phyloP scores from a whole-genome alignment of 1,140 invertebrate genomes.

The Agrilus planipennis region DNA sequence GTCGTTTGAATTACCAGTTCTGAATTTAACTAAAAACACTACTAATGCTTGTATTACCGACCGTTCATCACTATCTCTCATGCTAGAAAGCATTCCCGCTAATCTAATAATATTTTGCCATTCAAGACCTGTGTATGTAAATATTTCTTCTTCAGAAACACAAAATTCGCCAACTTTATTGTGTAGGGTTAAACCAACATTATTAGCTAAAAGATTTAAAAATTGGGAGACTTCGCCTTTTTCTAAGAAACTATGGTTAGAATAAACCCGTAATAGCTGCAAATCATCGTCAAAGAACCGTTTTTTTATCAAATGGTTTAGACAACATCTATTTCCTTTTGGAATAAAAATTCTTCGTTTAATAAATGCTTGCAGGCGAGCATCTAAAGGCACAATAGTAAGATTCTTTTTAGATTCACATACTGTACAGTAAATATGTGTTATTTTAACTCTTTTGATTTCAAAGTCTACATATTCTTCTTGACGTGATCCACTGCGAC shows the following conservation, averaged over 20 bases:
- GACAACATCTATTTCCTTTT: constrained; percentile 2
- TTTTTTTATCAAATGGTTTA: constrained; percentile 1
- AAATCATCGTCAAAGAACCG: constrained; percentile 4
- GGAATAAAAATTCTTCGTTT: too few relatives aligned
- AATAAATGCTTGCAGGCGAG: constrained; percentile 2
- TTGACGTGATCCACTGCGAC: too few relatives aligned
- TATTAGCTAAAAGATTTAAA: constrained; percentile 5
- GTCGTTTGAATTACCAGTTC: neutral
- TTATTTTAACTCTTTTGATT: too few relatives aligned
- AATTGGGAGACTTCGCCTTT: too few relatives aligned
- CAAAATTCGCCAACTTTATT: constrained; percentile 5
- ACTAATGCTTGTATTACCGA: constrained; percentile 3
- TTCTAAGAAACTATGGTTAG: constrained; percentile 5
- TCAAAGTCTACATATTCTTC: too few relatives aligned
- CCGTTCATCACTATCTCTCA: constrained; percentile 3
- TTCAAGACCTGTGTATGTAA: constrained; percentile 1
- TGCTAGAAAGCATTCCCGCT: constrained; percentile 1
- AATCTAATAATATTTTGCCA: constrained; percentile 5
- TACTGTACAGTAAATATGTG: too few relatives aligned
- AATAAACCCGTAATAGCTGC: constrained; percentile 1
- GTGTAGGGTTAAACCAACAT: constrained; percentile 1
- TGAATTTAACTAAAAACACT: constrained; percentile 6
- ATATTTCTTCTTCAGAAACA: too few relatives aligned
- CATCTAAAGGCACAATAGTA: constrained; percentile 2
- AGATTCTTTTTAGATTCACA: constrained; percentile 2